phyloP scores from a whole-genome alignment of 92 coral and sea anemone species.

The Virgularia gustaviana region DNA sequence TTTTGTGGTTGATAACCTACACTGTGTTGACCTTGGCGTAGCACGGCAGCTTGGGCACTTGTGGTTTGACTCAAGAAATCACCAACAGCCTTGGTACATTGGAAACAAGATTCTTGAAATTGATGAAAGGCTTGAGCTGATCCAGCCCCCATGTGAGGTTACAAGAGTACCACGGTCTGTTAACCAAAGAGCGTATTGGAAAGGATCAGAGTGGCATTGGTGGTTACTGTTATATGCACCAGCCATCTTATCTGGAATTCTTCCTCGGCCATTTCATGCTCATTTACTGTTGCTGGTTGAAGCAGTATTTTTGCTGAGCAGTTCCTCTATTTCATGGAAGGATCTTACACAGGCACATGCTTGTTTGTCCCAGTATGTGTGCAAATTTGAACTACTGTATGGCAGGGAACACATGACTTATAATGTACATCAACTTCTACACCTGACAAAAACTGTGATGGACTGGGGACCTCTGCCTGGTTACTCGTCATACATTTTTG shows the following conservation, averaged over 20 bases:
- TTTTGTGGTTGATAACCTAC: no score
- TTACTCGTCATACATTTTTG: neutral
- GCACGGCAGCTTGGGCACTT: no score
- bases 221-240: neutral
- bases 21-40: no score
- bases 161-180: neutral
- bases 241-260: neutral
- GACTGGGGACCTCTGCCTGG: no score
- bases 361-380: neutral
- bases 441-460: neutral
- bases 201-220: slow-evolving; percentile 1
- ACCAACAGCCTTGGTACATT: neutral
- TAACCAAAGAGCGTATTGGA: neutral
- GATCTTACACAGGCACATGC: neutral
- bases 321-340: neutral
- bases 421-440: neutral
- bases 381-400: neutral
- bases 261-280: neutral
- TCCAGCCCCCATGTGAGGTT: neutral
- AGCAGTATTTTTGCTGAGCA: neutral
- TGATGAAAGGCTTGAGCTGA: neutral
- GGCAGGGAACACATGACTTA: neutral
- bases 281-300: neutral
- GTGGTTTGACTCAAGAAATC: neutral
- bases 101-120: neutral